Percentiles rank a stretch among this genome's conserved stretches.
These are phyloP conservation scores for Bujurquina vittata DNA, from an alignment of 2,113 vertebrate species.

Conservation along the genomic window DNA sequence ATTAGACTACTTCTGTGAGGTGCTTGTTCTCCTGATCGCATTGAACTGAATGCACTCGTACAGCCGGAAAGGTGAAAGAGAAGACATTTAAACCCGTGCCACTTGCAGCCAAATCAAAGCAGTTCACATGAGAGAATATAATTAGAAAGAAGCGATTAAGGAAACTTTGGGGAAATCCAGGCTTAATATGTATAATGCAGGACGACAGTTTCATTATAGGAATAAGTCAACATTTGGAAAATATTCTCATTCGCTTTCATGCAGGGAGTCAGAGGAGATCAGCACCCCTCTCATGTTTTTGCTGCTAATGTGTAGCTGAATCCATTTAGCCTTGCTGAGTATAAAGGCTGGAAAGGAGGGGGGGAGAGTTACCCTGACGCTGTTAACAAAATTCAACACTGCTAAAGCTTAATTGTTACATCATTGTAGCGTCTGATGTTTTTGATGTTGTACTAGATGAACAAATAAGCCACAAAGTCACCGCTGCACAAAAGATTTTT, in stretches of 20 bases:
- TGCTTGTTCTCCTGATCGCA: background rate
- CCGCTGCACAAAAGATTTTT: background rate
- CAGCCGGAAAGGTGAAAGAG: background rate
- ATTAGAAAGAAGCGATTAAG: background rate
- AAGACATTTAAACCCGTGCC: background rate
- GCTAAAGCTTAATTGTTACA: background rate
- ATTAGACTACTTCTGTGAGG: background rate
- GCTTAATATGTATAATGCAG: background rate
- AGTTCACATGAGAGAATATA: background rate
- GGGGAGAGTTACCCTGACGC: background rate
- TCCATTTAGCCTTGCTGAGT: too few species aligned
- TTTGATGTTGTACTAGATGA: background rate
- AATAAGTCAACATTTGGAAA: background rate
- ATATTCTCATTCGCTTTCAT: background rate
- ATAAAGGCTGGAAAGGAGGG: too few species aligned
- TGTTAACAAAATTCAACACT: background rate
- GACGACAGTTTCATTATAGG: background rate
- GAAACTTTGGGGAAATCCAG: background rate
- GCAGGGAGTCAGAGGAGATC: background rate
- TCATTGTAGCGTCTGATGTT: background rate
- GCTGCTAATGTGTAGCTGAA: too few species aligned
- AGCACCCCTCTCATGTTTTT: background rate
- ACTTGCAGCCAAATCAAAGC: constrained; percentile 4
- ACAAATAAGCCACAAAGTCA: background rate
- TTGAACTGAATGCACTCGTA: background rate